Conservation (phyloP, 2,797 vertebrate species). For the Potorous gilbertii region DNA sequence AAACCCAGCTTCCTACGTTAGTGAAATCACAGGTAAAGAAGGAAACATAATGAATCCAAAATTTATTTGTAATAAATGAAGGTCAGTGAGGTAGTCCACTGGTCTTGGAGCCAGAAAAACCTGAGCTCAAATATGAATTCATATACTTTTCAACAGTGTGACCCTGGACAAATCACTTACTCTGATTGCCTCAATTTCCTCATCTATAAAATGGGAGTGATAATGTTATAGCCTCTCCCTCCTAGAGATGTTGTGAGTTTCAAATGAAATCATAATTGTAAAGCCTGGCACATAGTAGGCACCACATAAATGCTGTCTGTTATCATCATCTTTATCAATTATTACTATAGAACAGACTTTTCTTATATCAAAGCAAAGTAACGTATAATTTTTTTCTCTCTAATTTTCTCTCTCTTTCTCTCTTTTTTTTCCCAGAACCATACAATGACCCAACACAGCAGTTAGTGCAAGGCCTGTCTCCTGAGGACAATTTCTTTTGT, state of each 20-base stretch:
- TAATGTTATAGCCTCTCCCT: neutral
- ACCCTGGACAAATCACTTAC: neutral
- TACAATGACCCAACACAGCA: conserved; percentile 99
- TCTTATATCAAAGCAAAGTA: conserved; percentile 1
- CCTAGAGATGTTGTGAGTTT: neutral
- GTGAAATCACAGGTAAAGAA: neutral
- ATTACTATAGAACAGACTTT: neutral
- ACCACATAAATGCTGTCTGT: neutral
- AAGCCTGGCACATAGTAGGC: neutral
- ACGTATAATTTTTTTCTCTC: conserved; percentile 64
- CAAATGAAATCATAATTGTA: neutral
- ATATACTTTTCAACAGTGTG: neutral
- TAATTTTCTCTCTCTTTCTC: conserved; percentile 74
- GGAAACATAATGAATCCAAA: neutral
- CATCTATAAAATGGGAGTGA: neutral
- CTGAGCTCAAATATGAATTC: neutral
- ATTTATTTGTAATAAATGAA: neutral
- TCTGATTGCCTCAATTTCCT: neutral
- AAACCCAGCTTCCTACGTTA: neutral
- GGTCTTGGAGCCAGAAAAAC: neutral
- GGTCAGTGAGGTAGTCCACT: neutral
- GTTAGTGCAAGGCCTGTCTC: conserved; percentile 91
- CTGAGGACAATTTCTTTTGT: conserved; percentile 82
- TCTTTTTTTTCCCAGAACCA: conserved; percentile 91
- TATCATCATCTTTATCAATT: neutral